Percentiles rank a stretch among this genome's conserved stretches.
phyloP scores from a whole-genome alignment of 2,888 invertebrate genomes.

The Xylocampa areola region DNA sequence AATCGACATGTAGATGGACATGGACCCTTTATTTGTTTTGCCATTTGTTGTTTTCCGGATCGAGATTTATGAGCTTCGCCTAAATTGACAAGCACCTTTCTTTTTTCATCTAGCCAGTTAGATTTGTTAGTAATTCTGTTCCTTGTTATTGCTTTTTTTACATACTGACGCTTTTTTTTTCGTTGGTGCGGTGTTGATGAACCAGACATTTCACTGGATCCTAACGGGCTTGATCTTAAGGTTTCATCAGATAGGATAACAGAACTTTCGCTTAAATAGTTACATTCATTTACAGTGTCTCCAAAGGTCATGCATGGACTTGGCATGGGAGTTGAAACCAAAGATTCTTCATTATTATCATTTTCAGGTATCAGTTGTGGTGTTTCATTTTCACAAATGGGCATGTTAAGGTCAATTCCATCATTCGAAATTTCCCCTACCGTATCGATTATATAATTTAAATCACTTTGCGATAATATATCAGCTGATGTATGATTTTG shows the following conservation, averaged over 20 bases:
- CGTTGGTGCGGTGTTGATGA: constrained; percentile 30
- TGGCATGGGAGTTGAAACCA: constrained; percentile 31
- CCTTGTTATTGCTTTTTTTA: constrained; percentile 30
- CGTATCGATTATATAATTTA: constrained; percentile 35
- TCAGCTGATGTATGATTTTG: constrained; percentile 27
- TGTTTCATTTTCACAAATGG: constrained; percentile 9
- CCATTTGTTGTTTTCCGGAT: constrained; percentile 35
- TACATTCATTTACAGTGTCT: constrained; percentile 12
- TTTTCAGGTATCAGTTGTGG: too few relatives aligned
- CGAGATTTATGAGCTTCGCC: constrained; percentile 28
- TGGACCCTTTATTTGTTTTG: constrained; percentile 15
- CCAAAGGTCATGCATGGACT: constrained; percentile 29
- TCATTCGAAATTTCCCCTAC: constrained; percentile 31
- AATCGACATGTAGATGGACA: constrained; percentile 31
- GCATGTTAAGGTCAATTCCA: constrained; percentile 12
- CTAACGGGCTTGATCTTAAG: constrained; percentile 37
- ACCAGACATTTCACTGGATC: constrained; percentile 34
- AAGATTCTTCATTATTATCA: too few relatives aligned
- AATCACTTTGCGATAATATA: constrained; percentile 33
- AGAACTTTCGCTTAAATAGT: constrained; percentile 4
- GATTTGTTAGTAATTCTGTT: constrained; percentile 29
- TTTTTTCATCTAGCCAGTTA: constrained; percentile 23
- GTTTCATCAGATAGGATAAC: constrained; percentile 8
- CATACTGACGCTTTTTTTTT: constrained; percentile 34
- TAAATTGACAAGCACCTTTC: constrained; percentile 24